phyloP scores from a whole-genome alignment of 1,140 invertebrate species.

The Frieseomelitta varia region DNA sequence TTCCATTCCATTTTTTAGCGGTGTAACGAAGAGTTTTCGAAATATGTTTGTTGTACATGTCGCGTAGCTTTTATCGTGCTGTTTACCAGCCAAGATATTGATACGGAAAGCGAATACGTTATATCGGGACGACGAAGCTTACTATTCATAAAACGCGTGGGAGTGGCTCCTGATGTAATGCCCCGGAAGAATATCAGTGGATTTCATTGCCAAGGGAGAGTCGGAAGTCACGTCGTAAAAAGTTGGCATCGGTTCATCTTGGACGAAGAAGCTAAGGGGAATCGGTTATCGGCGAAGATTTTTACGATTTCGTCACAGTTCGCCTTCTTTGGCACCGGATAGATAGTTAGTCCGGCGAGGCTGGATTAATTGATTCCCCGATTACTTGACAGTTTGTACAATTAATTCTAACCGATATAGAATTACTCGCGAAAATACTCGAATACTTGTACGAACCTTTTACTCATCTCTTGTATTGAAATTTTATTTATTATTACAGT shows the following conservation, averaged over 20 bases:
- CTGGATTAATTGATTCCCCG: conserved; percentile 31
- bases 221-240: conserved; percentile 51
- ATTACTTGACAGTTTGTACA: background rate
- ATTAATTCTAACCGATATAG: background rate
- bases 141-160: conserved; percentile 36
- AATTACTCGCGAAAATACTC: too few species aligned
- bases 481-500: too few species aligned
- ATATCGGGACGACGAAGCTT: background rate
- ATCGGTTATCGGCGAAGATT: conserved; percentile 22
- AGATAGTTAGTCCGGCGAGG: background rate
- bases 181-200: conserved; percentile 26
- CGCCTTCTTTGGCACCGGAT: background rate
- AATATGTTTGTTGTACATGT: background rate
- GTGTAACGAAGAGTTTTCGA: background rate
- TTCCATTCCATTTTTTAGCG: background rate
- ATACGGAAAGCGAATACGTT: background rate
- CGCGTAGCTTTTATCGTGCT: background rate
- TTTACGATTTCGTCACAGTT: conserved; percentile 38
- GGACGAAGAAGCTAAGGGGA: conserved; percentile 1
- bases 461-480: too few species aligned
- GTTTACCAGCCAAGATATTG: background rate
- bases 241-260: conserved; percentile 41
- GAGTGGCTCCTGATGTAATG: conserved; percentile 24
- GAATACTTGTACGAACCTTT: too few species aligned
- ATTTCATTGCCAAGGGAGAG: conserved; percentile 45